Conservation (phyloP, 1,140 invertebrate species). For the Microplitis mediator region DNA sequence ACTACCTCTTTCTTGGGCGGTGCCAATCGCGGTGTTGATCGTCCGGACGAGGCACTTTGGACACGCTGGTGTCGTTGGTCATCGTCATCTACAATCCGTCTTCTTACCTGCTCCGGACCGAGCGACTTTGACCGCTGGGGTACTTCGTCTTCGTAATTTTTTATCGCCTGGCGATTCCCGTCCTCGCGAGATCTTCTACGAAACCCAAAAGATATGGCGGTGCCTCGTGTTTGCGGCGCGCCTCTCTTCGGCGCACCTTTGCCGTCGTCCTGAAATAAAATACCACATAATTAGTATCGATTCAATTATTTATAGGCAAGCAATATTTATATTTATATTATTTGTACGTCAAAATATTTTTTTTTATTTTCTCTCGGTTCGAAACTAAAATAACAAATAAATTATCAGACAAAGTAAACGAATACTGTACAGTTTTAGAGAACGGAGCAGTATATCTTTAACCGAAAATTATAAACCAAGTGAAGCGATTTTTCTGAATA, state of each 20-base stretch:
- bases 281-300: not conserved
- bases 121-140: constrained; percentile 57
- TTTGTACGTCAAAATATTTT: not conserved
- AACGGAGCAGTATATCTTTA: not conserved
- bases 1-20: constrained; percentile 63
- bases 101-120: constrained; percentile 52
- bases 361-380: no score
- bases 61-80: constrained; percentile 30
- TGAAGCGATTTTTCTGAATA: not conserved
- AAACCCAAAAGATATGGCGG: constrained; percentile 75
- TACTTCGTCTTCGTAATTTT: constrained; percentile 47
- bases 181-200: constrained; percentile 62
- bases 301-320: not conserved
- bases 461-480: not conserved
- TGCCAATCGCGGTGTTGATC: constrained; percentile 60
- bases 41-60: constrained; percentile 54
- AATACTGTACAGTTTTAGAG: not conserved
- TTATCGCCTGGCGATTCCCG: constrained; percentile 34
- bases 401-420: not conserved
- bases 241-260: constrained; percentile 66
- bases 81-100: constrained; percentile 42
- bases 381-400: not conserved
- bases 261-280: constrained; percentile 47
- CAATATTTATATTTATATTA: no score
- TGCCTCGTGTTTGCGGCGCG: constrained; percentile 65